Evolutionary conservation across 2,888 invertebrate species (phyloP).

Genomic region (Aphidius colemani): DNA sequence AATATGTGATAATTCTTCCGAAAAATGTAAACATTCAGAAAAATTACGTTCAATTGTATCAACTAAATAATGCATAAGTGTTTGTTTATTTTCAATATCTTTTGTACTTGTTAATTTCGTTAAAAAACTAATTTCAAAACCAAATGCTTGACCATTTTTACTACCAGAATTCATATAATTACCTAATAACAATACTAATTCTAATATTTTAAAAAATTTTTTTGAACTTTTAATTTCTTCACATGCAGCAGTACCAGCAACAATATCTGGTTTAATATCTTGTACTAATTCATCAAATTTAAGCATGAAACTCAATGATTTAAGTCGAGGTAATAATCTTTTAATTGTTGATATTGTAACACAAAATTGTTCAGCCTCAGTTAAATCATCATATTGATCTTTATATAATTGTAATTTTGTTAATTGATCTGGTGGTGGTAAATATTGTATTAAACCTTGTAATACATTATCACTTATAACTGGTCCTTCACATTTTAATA

Average conservation of each 20-base stretch:
- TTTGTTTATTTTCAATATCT: slow-evolving; percentile 89
- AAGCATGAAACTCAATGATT: slow-evolving; percentile 88
- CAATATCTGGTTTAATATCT: slow-evolving; percentile 91
- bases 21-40: slow-evolving; percentile 81
- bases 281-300: slow-evolving; percentile 84
- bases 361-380: slow-evolving; percentile 94
- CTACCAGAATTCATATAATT: slow-evolving; percentile 98
- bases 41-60: slow-evolving; percentile 87
- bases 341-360: slow-evolving; percentile 89
- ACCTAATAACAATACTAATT: slow-evolving; percentile 86
- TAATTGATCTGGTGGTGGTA: slow-evolving; percentile 90
- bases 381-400: slow-evolving; percentile 77
- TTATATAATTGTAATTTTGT: slow-evolving; percentile 81
- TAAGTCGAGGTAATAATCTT: slow-evolving; percentile 80
- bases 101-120: slow-evolving; percentile 93
- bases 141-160: slow-evolving; percentile 90
- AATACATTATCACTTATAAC: slow-evolving; percentile 85
- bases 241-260: slow-evolving; percentile 93
- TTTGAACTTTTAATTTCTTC: slow-evolving; percentile 88
- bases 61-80: slow-evolving; percentile 89
- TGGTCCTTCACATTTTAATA: slow-evolving; percentile 85
- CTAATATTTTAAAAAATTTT: slow-evolving; percentile 88
- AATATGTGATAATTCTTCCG: slow-evolving; percentile 88
- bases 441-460: slow-evolving; percentile 87
- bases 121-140: slow-evolving; percentile 95